Base-by-base conservation (phyloP, 2,888 invertebrate species). In the Cancer borealis region DNA sequence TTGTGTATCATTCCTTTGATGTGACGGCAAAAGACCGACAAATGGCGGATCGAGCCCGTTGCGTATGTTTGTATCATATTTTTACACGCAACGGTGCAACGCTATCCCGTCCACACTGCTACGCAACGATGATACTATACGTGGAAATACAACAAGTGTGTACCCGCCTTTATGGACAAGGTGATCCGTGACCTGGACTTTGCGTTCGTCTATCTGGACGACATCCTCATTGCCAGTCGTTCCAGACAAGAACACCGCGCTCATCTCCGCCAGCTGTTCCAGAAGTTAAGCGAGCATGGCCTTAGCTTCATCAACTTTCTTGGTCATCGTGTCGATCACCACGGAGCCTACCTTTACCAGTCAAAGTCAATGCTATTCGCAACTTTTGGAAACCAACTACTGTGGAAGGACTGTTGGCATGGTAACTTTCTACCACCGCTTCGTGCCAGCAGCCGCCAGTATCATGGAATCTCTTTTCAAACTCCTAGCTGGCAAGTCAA, bases 221-320 rank as follows among this genome's bases (percentile, higher is more conserved):
- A 94, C 47, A 26, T 92, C 47, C 88, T 94, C 3, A 46, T 94
- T 4, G 87, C 39, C 39, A 87, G 87, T 39, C 6, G n/a, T n/a
- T n/a, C n/a, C n/a, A n/a, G n/a, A n/a, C n/a, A n/a, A n/a, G n/a
- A n/a, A n/a, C n/a, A n/a, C n/a, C n/a, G n/a, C n/a, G n/a, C n/a
- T n/a, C n/a, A n/a, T n/a, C n/a, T n/a, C n/a, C n/a, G n/a, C n/a
- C n/a, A n/a, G n/a, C n/a, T n/a, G n/a, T n/a, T n/a, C n/a, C n/a
- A n/a, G n/a, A n/a, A n/a, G n/a, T n/a, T 3, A 8, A 4, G 3
- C 39, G 26, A 87, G 5, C 39, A 87, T 91, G 91, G 39, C 30
- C 54, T 91, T 17, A 2, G 3, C 30, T 91, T 60, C 30, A 91
- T 54, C 54, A 60, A 54, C 30, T 91, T 91, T 39, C 66, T 45